Evolutionary conservation across 2,888 invertebrate genomes (phyloP), one percentile per base, ranked within the genome.

Genomic region (Rosalia funebris): DNA sequence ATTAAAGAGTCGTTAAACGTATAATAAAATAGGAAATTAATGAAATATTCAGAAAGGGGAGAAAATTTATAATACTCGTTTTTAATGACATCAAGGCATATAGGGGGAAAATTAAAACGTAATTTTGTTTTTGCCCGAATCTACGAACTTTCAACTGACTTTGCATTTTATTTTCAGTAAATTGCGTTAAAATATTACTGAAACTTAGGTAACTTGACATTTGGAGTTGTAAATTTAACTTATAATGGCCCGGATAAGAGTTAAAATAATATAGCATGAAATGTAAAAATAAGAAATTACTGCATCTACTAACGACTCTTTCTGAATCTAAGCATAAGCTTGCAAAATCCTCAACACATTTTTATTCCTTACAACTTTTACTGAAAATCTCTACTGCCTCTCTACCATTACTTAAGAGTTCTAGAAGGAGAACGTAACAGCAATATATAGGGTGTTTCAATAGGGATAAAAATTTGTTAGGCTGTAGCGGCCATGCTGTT

Each of bases 41-140:
- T 50, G 50, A 50, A 50, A 50, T 41, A 39, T 16, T 50, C 50
- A 15, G 50, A 36, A 53, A 48, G 56, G 58, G 61, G 34, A 55
- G 53, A 58, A 46, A 59, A 65, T 65, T 62, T 61, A 60, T 60
- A 56, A 36, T 60, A 56, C 62, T 45, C 46, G 70, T 71, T 71
- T 71, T 72, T 72, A 72, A 71, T 61, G 70, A 63, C 66, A 62
- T 65, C 70, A 69, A 60, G 65, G 65, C 70, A 65, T 73, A 73
- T 73, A 69, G 72, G 71, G 66, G 66, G 67, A 70, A 68, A 72
- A 73, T 73, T 72, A 73, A 73, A 72, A 71, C 63, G 71, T 69
- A 72, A 73, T 73, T 72, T 72, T 68, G 73, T 72, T 73, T 73
- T 73, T 73, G 71, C 66, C 42, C 44, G 50, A 52, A 63, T 63